phyloP scores from a whole-genome alignment of 2,888 invertebrate genomes.

The Electrophaes corylata region DNA sequence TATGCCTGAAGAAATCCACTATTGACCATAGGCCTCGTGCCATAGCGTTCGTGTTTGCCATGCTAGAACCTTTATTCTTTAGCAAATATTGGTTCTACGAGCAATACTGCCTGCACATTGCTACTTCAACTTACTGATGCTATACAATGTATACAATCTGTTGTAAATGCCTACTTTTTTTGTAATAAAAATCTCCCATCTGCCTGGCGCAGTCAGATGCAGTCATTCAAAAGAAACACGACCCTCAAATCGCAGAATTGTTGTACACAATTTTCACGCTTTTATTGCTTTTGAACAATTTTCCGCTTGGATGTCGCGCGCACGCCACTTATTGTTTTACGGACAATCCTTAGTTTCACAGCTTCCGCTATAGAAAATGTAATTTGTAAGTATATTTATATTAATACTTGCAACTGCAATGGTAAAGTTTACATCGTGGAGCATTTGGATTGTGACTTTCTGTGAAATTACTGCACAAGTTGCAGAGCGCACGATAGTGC shows the following conservation, averaged over 20 bases:
- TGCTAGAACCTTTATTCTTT: too few relatives aligned
- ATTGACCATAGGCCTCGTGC: too few relatives aligned
- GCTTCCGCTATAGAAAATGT: neutral
- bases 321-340: conserved; percentile 58
- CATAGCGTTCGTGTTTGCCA: too few relatives aligned
- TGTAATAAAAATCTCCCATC: neutral
- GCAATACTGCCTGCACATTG: too few relatives aligned
- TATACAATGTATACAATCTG: too few relatives aligned
- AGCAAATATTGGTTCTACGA: too few relatives aligned
- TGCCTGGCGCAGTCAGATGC: conserved; percentile 22
- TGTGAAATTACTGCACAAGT: too few relatives aligned
- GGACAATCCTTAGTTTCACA: conserved; percentile 29
- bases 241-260: conserved; percentile 52
- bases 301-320: conserved; percentile 57
- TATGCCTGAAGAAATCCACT: too few relatives aligned
- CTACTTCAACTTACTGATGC: too few relatives aligned
- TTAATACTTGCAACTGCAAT: neutral
- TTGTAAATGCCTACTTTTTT: neutral
- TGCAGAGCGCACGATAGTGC: too few relatives aligned
- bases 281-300: conserved; percentile 66
- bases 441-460: too few relatives aligned
- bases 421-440: neutral
- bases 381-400: neutral
- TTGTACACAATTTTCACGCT: conserved; percentile 62
- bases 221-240: conserved; percentile 45